Percentiles rank a stretch among this genome's conserved stretches.
These are phyloP conservation scores for Drosophila neocordata DNA, from an alignment of 1,140 invertebrate species.

Conservation along the genomic window DNA sequence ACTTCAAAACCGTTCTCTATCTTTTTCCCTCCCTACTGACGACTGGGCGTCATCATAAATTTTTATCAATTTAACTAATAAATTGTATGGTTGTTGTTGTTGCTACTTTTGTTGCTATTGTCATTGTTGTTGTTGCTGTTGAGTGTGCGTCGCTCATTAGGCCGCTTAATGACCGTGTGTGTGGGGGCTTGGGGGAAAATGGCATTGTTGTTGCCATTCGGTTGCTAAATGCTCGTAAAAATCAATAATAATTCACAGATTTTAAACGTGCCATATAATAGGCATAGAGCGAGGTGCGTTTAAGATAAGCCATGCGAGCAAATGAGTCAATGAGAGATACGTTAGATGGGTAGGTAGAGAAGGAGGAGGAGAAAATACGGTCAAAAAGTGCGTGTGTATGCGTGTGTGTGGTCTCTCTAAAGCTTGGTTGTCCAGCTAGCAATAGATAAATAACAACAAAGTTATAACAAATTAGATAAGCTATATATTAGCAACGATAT, in stretches of 20 bases:
- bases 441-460: constrained; percentile 62
- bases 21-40: constrained; percentile 1
- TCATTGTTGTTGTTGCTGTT: constrained; percentile 4
- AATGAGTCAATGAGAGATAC: constrained; percentile 16
- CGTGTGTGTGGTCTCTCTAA: constrained; percentile 51
- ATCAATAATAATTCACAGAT: constrained; percentile 67
- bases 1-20: background rate
- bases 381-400: constrained; percentile 15
- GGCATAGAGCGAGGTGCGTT: constrained; percentile 35
- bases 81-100: constrained; percentile 31
- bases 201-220: background rate
- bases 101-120: background rate
- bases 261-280: constrained; percentile 57
- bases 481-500: constrained; percentile 65
- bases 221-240: constrained; percentile 44
- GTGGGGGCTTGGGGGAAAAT: background rate
- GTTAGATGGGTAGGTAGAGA: constrained; percentile 16
- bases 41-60: constrained; percentile 14
- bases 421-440: constrained; percentile 50
- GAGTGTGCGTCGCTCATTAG: constrained; percentile 44
- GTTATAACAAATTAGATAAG: constrained; percentile 72
- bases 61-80: constrained; percentile 60
- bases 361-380: background rate
- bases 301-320: constrained; percentile 7
- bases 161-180: constrained; percentile 2